phyloP scores from a whole-genome alignment of 2,113 vertebrate species.

The Galemys pyrenaicus region DNA sequence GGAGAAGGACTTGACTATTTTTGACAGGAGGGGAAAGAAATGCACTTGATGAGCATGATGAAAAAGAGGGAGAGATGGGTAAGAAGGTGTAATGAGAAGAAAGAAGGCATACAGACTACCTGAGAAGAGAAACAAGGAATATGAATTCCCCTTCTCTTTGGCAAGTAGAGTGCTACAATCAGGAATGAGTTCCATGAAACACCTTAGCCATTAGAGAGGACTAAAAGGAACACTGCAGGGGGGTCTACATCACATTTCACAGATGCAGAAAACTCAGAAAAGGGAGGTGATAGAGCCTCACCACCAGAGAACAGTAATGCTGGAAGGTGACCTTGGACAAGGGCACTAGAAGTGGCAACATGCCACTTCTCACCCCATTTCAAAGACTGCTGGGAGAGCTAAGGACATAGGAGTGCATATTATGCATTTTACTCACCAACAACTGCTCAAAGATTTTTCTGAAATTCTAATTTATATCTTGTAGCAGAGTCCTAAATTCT shows the following conservation, averaged over 20 bases:
- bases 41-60: not conserved
- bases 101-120: not conserved
- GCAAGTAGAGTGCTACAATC: not conserved
- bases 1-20: not conserved
- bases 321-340: not conserved
- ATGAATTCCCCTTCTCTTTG: not conserved
- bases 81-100: not conserved
- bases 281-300: not conserved
- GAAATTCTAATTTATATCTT: not conserved
- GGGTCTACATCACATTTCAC: not conserved
- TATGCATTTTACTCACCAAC: not conserved
- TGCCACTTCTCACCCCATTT: not conserved
- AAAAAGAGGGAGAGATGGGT: not conserved
- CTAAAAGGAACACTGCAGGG: not conserved
- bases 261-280: not conserved
- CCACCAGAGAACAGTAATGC: too few species aligned
- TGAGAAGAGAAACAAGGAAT: not conserved
- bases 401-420: accelerated
- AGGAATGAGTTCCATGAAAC: not conserved
- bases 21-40: not conserved
- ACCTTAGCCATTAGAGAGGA: not conserved
- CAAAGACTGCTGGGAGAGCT: not conserved
- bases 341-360: not conserved
- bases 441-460: not conserved
- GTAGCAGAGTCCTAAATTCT: not conserved